Evolutionary conservation across 2,888 invertebrate species (phyloP).

Genomic region (Drosophila anomalata): DNA sequence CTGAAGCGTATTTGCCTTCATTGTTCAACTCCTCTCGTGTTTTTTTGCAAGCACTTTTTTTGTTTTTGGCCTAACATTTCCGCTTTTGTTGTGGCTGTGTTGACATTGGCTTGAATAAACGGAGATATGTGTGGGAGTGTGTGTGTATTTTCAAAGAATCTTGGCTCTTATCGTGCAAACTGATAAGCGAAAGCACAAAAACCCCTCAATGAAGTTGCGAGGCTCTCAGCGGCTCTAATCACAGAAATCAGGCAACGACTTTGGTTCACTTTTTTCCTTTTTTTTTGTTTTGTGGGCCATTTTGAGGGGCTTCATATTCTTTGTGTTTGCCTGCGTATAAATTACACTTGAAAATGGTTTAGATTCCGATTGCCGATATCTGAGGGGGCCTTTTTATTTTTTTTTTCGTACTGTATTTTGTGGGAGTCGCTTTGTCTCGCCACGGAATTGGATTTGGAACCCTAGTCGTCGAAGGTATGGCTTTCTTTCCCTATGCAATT

Average conservation of each 20-base stretch:
- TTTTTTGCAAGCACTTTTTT: background rate
- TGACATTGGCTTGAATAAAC: conserved; percentile 26
- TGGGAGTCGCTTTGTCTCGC: conserved; percentile 36
- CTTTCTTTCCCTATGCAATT: conserved; percentile 34
- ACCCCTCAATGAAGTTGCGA: conserved; percentile 58
- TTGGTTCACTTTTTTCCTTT: conserved; percentile 22
- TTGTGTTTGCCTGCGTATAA: conserved; percentile 32
- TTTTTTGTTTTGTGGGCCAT: conserved; percentile 1
- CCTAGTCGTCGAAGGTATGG: conserved; percentile 1
- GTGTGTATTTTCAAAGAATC: conserved; percentile 8
- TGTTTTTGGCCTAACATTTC: conserved; percentile 42
- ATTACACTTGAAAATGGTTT: conserved; percentile 50
- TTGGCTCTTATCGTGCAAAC: conserved; percentile 61
- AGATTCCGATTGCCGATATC: conserved; percentile 38
- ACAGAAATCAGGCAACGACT: conserved; percentile 50
- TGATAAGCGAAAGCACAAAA: conserved; percentile 61
- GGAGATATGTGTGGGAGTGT: conserved; percentile 33
- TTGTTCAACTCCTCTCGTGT: background rate
- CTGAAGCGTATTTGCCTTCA: conserved; percentile 20
- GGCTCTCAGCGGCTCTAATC: conserved; percentile 39
- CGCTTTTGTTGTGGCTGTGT: conserved; percentile 25
- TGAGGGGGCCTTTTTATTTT: conserved; percentile 18
- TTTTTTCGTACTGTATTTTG: background rate
- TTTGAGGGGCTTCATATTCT: conserved; percentile 5
- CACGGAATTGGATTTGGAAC: conserved; percentile 5